Base-by-base conservation (phyloP, 2,113 vertebrate species). In the Lampris incognitus region DNA sequence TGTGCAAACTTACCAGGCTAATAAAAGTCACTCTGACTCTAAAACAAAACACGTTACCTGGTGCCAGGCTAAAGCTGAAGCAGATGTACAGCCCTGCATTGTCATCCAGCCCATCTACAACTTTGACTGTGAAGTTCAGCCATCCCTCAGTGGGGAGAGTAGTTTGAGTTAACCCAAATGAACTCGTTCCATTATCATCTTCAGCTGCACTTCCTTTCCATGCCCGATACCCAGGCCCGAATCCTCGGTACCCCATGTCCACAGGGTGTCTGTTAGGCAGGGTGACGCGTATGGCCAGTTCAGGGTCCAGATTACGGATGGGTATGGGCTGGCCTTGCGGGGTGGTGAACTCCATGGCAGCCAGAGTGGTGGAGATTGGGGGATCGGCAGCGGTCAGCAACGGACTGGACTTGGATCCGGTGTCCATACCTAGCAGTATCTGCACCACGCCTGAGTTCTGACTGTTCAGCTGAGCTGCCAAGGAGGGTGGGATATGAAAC, bases 261-360 rank as follows among this genome's bases (percentile, higher is more conserved):
- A 67, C 3, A 4, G 57, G 79, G 9, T 42, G 4, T 40, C 73
- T 84, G 42, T 85, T 88, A 5, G 84, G 88, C 75, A 96, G 81
- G 3, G 78, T 89, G 42, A 95, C 81, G 9, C 71, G 78, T 63
- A 96, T 95, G 51, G 92, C 91, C 7, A 70, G 80, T 13, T 94
- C 90, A 3, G 56, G 56, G 2, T 89, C 78, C 62, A 95, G 84
- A 75, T 92, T 86, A 49, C 70, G 63, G 46, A 96, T 81, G 1
- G 87, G 68, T 60, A 95, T 85, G 1, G 83, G 71, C 4, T 71
- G 72, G n/a, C 95, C 95, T 44, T 89, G 82, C 4, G 92, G 86
- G 0, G 93, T 93, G 76, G 64, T 84, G 68, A 95, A 87, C 88
- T 96, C 94, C 92, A 96, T 93, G 56, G 91, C 92, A 6, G 91